phyloP scores from a whole-genome alignment of 2,113 vertebrate species.

The Takifugu bimaculatus region DNA sequence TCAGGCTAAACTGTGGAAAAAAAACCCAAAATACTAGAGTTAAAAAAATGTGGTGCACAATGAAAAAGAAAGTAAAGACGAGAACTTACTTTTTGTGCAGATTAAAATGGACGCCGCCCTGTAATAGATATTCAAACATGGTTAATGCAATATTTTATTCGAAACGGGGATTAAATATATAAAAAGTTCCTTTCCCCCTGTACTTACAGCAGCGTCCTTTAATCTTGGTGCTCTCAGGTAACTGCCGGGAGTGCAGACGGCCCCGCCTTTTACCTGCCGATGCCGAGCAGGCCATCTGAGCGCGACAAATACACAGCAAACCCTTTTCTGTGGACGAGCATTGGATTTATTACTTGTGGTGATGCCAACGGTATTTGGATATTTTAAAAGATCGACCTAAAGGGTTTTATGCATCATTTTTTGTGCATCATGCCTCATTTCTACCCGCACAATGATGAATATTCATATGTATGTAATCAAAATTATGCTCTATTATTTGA shows the following conservation, averaged over 20 bases:
- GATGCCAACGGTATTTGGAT: too few species aligned
- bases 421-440: too few species aligned
- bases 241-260: constrained; percentile 43
- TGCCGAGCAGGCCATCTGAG: constrained; percentile 17
- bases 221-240: constrained; percentile 71
- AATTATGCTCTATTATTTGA: too few species aligned
- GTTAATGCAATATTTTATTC: not conserved
- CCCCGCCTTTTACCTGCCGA: constrained; percentile 62
- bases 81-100: constrained; percentile 62
- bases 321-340: not conserved
- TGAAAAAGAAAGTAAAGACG: constrained; percentile 9
- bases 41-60: constrained; percentile 11
- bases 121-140: constrained; percentile 49
- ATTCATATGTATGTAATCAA: too few species aligned
- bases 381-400: too few species aligned
- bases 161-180: not conserved
- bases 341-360: not conserved
- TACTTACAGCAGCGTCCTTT: constrained; percentile 83
- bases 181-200: constrained; percentile 8
- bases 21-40: constrained; percentile 34
- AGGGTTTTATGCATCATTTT: too few species aligned
- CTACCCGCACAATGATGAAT: too few species aligned
- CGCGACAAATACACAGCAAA: constrained; percentile 5
- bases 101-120: constrained; percentile 81
- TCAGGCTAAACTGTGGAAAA: too few species aligned